Evolutionary conservation across 2,888 invertebrate species (phyloP).

Genomic region (Aquatica leii): DNA sequence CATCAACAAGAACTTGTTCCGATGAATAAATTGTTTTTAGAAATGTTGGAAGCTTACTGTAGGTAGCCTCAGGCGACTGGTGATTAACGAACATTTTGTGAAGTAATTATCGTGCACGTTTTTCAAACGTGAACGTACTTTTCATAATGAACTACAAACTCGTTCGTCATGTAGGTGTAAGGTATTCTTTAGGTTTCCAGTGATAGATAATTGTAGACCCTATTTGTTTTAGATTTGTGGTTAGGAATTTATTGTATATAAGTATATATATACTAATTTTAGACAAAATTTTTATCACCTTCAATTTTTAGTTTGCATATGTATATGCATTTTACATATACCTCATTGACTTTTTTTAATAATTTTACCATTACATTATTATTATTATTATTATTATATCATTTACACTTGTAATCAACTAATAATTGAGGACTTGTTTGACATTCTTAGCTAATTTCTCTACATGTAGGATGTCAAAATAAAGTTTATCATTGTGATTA

Average conservation of each 20-base stretch:
- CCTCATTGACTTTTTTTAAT: constrained; percentile 21
- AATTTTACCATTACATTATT: constrained; percentile 12
- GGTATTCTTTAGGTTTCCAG: constrained; percentile 38
- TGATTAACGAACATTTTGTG: constrained; percentile 13
- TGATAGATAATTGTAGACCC: constrained; percentile 43
- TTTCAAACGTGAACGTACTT: constrained; percentile 14
- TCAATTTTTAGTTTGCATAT: constrained; percentile 21
- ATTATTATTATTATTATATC: not conserved
- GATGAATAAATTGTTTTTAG: constrained; percentile 96
- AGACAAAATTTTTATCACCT: constrained; percentile 21
- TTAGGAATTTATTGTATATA: constrained; percentile 36
- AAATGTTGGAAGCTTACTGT: constrained; percentile 89
- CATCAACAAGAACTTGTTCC: constrained; percentile 88
- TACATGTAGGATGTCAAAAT: constrained; percentile 1
- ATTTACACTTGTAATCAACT: not conserved
- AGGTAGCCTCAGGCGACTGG: constrained; percentile 61
- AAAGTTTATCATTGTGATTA: constrained; percentile 7
- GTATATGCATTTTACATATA: constrained; percentile 28
- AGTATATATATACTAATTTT: constrained; percentile 20
- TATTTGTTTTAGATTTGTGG: constrained; percentile 35
- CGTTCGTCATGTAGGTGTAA: constrained; percentile 35
- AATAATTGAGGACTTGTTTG: no score
- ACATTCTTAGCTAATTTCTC: constrained; percentile 4
- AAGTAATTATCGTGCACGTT: constrained; percentile 11
- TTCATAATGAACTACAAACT: constrained; percentile 24